These are phyloP conservation scores for Alethe castanea DNA, from an alignment of 2,113 vertebrate genomes.

Conservation along the genomic window DNA sequence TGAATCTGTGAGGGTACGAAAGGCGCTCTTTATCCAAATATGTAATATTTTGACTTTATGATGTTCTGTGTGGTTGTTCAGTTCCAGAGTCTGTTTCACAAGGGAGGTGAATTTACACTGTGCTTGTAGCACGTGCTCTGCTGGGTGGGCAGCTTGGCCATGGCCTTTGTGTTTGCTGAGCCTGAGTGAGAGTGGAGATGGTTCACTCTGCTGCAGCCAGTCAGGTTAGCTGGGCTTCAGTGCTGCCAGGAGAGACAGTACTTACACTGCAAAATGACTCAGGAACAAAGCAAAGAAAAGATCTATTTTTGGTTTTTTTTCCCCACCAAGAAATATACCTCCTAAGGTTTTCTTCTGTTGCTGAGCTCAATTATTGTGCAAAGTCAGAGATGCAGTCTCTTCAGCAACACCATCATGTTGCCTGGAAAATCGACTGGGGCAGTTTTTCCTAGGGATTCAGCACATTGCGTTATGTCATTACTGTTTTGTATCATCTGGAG, in stretches of 20 bases:
- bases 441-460: not conserved
- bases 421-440: not conserved
- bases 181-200: not conserved
- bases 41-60: not conserved
- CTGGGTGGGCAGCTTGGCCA: not conserved
- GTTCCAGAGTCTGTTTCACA: not conserved
- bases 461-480: not conserved
- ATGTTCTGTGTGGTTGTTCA: not conserved
- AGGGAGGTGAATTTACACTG: not conserved
- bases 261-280: not conserved
- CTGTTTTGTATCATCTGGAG: not conserved
- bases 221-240: not conserved
- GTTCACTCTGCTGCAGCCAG: not conserved
- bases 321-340: not conserved
- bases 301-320: rapidly evolving
- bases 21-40: not conserved
- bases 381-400: not conserved
- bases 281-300: not conserved
- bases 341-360: not conserved
- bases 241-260: not conserved
- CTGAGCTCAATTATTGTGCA: not conserved
- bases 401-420: not conserved
- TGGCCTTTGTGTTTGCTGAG: not conserved
- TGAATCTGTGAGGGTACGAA: not conserved
- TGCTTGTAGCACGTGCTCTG: not conserved